Percentiles rank a stretch among this genome's conserved stretches.
Evolutionary conservation across 2,113 vertebrate species (phyloP).

Genomic region (Eretmochelys imbricata): DNA sequence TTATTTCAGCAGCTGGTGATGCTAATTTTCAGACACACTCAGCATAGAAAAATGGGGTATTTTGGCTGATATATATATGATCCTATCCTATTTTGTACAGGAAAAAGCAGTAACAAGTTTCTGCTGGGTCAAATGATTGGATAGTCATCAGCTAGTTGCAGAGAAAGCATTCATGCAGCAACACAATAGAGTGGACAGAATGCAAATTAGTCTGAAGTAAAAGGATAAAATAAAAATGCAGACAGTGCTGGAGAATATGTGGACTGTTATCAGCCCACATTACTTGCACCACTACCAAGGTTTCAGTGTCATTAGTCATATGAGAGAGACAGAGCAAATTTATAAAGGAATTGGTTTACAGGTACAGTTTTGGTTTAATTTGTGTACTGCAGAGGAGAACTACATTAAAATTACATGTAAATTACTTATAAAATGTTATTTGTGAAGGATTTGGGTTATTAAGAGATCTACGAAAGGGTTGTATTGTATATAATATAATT

Average conservation of each 20-base stretch:
- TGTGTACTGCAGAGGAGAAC: neutral
- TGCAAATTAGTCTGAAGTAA: constrained; percentile 70
- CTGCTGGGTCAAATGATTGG: constrained; percentile 56
- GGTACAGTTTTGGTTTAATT: neutral
- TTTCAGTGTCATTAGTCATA: neutral
- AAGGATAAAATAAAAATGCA: neutral
- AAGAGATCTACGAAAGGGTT: fast-evolving
- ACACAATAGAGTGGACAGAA: constrained; percentile 54
- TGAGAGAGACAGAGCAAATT: neutral
- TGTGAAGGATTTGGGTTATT: neutral
- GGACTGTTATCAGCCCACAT: neutral
- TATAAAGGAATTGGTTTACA: neutral
- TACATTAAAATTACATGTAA: neutral
- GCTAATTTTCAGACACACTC: constrained; percentile 22
- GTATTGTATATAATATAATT: fast-evolving
- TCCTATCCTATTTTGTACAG: constrained; percentile 44
- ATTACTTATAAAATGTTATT: neutral
- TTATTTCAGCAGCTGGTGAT: neutral
- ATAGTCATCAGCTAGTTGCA: constrained; percentile 69
- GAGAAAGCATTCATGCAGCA: constrained; percentile 71
- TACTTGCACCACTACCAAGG: fast-evolving
- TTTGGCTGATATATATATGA: constrained; percentile 41
- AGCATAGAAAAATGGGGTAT: constrained; percentile 12
- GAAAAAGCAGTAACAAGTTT: constrained; percentile 63
- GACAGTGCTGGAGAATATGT: neutral